Evolutionary conservation across 2,888 invertebrate genomes (phyloP).

Genomic region (Rhagium mordax): DNA sequence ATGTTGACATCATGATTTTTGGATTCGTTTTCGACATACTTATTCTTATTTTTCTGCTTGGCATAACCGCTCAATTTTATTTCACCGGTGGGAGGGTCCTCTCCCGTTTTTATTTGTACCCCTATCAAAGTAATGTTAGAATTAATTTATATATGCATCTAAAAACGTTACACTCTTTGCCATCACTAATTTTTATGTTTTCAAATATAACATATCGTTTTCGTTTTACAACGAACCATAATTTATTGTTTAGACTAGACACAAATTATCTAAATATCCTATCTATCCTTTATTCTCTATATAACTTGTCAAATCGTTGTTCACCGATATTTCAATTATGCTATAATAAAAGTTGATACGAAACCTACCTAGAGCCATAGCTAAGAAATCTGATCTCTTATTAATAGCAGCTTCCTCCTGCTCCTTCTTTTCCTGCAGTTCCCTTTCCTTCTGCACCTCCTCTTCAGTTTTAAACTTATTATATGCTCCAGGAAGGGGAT

Average conservation of each 20-base stretch:
- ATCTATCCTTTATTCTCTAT: no score
- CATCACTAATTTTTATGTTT: no score
- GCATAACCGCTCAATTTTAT: constrained; percentile 64
- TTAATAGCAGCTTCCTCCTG: constrained; percentile 54
- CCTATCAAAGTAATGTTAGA: no score
- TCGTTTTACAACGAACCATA: no score
- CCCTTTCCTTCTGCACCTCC: constrained; percentile 43
- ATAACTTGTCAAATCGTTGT: no score
- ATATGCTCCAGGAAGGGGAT: constrained; percentile 64
- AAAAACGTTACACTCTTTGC: no score
- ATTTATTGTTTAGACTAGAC: no score
- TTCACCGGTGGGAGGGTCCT: constrained; percentile 64
- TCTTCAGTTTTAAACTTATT: constrained; percentile 52
- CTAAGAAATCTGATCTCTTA: constrained; percentile 71
- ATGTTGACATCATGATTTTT: constrained; percentile 50
- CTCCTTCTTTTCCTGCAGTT: constrained; percentile 41
- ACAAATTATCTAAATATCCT: no score
- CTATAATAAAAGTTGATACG: no score
- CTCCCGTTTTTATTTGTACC: constrained; percentile 68
- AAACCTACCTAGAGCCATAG: constrained; percentile 71
- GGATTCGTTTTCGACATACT: constrained; percentile 37
- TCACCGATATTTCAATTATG: no score
- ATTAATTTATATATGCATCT: no score
- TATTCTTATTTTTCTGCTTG: constrained; percentile 55
- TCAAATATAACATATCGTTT: no score